Evolutionary conservation across 2,888 invertebrate genomes (phyloP), one percentile per base, ranked within the genome.

Genomic region (Caenorhabditis afra): DNA sequence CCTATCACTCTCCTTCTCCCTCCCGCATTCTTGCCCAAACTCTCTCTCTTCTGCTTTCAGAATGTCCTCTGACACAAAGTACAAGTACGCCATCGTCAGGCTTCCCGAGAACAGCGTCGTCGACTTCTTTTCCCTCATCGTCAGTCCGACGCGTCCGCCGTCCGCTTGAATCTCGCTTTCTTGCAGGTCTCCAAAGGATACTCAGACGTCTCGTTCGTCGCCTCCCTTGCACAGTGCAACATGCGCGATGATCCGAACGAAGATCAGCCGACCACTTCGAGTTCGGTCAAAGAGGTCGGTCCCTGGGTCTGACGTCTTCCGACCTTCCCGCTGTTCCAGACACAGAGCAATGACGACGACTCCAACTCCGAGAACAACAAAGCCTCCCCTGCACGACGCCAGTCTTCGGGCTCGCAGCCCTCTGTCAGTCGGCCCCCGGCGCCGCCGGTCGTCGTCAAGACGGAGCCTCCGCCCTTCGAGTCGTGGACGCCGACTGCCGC

Each of bases 161-260:
- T 14, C 12, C 7, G 1, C 14, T 29, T 7, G 23, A 2, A n/a
- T 39, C 20, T 12, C 29, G 14, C 14, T 35, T 1, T 45, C 8
- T 59, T 81, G 35, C 61, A 83, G 83, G 81, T 81, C 1, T 29
- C 58, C 18, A 77, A 81, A 39, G 84, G 84, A 16, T 84, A 67
- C 58, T 79, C 82, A 14, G 84, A 84, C 47, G 84, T 84, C 4
- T 84, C 84, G 16, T 84, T 84, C 55, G 84, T 84, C 11, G 61
- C 81, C 5, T 74, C 75, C 5, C 52, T 84, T 3, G 39, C 20
- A 22, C 84, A 84, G 20, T 79, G 77, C 23, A 81, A 71, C 11
- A 16, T 78, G 47, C 45, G 64, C n/a, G 71, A 77, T 39, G 79
- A 83, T 57, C 81, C 80, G 11, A 81, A 80, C 45, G 79, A 77